Evolutionary conservation across 2,113 vertebrate genomes (phyloP).

Genomic region (Pollachius pollachius): DNA sequence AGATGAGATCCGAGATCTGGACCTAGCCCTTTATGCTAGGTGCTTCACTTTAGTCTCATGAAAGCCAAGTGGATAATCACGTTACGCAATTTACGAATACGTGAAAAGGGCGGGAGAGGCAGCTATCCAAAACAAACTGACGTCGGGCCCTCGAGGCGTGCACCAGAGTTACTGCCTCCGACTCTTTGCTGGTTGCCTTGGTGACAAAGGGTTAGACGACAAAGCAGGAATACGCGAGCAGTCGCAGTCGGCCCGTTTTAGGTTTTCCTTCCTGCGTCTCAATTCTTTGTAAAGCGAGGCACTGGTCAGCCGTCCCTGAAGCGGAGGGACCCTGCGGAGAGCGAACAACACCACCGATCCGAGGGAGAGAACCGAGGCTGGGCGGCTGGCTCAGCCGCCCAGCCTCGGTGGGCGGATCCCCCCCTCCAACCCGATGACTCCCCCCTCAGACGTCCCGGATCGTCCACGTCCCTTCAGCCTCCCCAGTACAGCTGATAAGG

Average conservation of each 20-base stretch:
- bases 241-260: conserved; percentile 1
- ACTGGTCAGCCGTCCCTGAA: conserved; percentile 59
- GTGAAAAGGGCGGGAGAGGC: neutral
- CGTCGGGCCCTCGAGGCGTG: neutral
- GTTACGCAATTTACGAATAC: neutral
- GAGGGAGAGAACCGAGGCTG: too few relatives aligned
- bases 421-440: conserved; percentile 49
- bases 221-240: neutral
- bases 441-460: conserved; percentile 29
- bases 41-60: conserved; percentile 9
- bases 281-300: conserved; percentile 55
- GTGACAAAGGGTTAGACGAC: too few relatives aligned
- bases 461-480: conserved; percentile 36
- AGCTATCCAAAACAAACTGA: conserved; percentile 13
- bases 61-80: conserved; percentile 2
- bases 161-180: neutral
- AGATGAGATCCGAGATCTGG: conserved; percentile 16
- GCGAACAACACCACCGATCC: conserved; percentile 54
- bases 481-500: conserved; percentile 31
- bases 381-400: too few relatives aligned
- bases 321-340: conserved; percentile 70
- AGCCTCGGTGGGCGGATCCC: conserved; percentile 50
- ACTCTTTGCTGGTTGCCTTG: too few relatives aligned
- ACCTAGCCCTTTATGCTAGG: conserved; percentile 18
- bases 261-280: conserved; percentile 32